Conservation (phyloP, 2,888 invertebrate genomes). For the Drosophila anomalata region DNA sequence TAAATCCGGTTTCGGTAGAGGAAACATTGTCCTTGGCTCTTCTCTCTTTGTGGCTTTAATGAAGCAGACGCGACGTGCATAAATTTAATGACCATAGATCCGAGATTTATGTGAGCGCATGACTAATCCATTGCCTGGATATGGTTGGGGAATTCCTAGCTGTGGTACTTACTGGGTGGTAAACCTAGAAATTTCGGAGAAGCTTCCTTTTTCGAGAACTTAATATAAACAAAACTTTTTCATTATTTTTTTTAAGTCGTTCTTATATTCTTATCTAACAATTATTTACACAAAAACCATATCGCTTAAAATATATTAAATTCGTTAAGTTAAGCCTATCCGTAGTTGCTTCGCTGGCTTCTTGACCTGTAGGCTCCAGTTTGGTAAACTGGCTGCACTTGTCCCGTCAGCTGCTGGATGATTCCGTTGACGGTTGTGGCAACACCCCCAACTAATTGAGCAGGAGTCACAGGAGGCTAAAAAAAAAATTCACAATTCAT, state of each 20-base stretch:
- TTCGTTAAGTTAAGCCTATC: constrained; percentile 31
- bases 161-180: neutral
- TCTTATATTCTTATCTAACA: constrained; percentile 40
- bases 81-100: constrained; percentile 63
- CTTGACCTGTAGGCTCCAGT: constrained; percentile 60
- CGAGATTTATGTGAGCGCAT: constrained; percentile 53
- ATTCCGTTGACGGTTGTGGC: constrained; percentile 81
- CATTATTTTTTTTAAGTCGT: constrained; percentile 12
- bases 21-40: constrained; percentile 60
- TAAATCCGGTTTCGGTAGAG: constrained; percentile 68
- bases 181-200: neutral
- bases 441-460: constrained; percentile 80
- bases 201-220: neutral
- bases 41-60: constrained; percentile 45
- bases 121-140: constrained; percentile 44
- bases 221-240: neutral
- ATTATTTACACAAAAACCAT: constrained; percentile 37
- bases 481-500: constrained; percentile 25
- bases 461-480: constrained; percentile 76
- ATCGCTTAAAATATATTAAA: constrained; percentile 9
- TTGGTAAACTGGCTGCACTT: constrained; percentile 79
- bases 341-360: constrained; percentile 58
- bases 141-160: constrained; percentile 32
- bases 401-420: constrained; percentile 82
- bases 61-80: constrained; percentile 66